Evolutionary conservation across 2,113 vertebrate genomes (phyloP).

Genomic region (Arizona elegans): DNA sequence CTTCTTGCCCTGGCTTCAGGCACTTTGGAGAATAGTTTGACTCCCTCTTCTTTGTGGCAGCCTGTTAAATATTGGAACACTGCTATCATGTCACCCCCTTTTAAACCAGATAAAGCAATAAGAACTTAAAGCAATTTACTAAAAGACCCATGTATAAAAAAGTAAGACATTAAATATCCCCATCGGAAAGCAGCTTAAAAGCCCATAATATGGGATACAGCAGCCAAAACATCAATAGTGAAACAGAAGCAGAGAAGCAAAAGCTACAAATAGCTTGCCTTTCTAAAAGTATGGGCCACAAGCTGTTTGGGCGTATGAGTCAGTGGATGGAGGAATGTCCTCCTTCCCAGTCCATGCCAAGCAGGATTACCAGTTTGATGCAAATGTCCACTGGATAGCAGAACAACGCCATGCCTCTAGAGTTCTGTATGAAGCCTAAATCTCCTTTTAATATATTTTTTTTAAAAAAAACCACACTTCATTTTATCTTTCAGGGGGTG

Average conservation of each 20-base stretch:
- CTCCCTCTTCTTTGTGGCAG: background rate
- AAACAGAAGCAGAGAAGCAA: background rate
- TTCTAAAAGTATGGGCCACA: background rate
- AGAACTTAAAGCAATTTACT: background rate
- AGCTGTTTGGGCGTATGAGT: background rate
- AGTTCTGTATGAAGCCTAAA: background rate
- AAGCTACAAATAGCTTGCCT: background rate
- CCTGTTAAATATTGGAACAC: background rate
- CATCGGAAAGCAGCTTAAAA: background rate
- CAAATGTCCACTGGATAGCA: background rate
- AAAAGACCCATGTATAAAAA: background rate
- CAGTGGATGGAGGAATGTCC: background rate
- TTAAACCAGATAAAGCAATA: background rate
- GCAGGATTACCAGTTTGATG: background rate
- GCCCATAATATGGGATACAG: background rate
- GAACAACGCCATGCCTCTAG: background rate
- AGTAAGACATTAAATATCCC: background rate
- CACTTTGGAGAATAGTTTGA: background rate
- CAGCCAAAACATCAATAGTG: background rate
- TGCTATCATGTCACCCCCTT: background rate
- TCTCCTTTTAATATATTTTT: background rate
- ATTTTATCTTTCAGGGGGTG: background rate
- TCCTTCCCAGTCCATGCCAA: background rate
- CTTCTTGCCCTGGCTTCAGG: background rate
- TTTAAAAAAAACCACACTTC: background rate